Percentiles rank a stretch among this genome's conserved stretches.
Conservation (phyloP, 2,113 vertebrate genomes). For the Nerophis lumbriciformis region DNA sequence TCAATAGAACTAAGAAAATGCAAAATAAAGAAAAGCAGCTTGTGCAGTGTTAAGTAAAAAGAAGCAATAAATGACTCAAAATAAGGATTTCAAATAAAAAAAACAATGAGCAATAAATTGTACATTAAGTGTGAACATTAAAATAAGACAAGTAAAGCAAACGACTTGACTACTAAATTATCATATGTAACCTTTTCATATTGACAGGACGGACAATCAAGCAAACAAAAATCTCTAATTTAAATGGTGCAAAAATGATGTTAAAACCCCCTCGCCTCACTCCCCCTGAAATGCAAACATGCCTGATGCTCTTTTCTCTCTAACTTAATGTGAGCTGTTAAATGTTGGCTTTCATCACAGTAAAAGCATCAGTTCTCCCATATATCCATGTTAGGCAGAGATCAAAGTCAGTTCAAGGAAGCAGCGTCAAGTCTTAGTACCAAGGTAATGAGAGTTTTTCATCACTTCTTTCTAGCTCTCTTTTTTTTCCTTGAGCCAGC, state of each 20-base stretch:
- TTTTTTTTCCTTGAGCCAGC: constrained; percentile 28
- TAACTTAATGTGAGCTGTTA: constrained; percentile 48
- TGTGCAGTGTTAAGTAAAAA: too few relatives aligned
- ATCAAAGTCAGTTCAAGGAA: constrained; percentile 50
- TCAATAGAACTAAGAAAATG: too few relatives aligned
- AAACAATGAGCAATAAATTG: too few relatives aligned
- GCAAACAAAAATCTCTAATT: constrained; percentile 2
- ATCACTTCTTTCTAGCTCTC: not conserved
- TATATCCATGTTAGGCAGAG: constrained; percentile 47
- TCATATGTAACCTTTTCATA: not conserved
- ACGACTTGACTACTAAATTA: not conserved
- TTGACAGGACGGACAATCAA: not conserved
- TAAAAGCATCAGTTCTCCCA: constrained; percentile 38
- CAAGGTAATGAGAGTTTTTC: constrained; percentile 46
- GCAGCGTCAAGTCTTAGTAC: constrained; percentile 32
- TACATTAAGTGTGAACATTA: too few relatives aligned
- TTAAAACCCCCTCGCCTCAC: not conserved
- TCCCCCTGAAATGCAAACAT: constrained; percentile 25
- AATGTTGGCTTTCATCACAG: constrained; percentile 51
- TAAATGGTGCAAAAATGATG: constrained; percentile 12
- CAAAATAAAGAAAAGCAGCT: too few relatives aligned
- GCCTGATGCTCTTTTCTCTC: constrained; percentile 12
- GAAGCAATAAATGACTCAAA: too few relatives aligned
- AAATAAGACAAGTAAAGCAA: too few relatives aligned
- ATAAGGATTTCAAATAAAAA: too few relatives aligned